Evolutionary conservation across 2,888 invertebrate species (phyloP).

Genomic region (Pinctada fucata): DNA sequence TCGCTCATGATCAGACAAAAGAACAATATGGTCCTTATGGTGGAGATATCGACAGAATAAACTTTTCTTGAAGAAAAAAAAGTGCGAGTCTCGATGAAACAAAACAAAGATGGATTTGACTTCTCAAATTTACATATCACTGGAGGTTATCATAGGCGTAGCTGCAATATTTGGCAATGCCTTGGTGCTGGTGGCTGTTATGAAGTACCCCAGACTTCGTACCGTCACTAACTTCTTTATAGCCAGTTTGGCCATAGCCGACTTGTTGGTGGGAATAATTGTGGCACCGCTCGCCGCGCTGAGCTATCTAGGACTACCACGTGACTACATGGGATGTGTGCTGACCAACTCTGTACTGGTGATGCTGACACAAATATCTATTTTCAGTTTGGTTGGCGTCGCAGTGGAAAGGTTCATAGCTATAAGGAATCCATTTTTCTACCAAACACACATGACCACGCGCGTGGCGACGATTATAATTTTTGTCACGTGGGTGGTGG

Average conservation of each 20-base stretch:
- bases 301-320: slow-evolving; percentile 61
- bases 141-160: slow-evolving; percentile 63
- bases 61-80: too few relatives aligned
- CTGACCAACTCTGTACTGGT: slow-evolving; percentile 72
- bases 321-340: slow-evolving; percentile 67
- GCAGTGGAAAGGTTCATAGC: slow-evolving; percentile 74
- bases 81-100: background rate
- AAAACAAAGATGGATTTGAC: slow-evolving; percentile 49
- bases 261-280: slow-evolving; percentile 67
- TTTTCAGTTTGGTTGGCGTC: slow-evolving; percentile 71
- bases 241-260: slow-evolving; percentile 68
- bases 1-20: too few relatives aligned
- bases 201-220: slow-evolving; percentile 55
- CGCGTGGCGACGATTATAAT: slow-evolving; percentile 58
- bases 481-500: slow-evolving; percentile 64
- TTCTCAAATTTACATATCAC: slow-evolving; percentile 59
- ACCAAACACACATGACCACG: slow-evolving; percentile 62
- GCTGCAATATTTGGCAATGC: slow-evolving; percentile 60
- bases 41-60: too few relatives aligned
- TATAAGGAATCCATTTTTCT: slow-evolving; percentile 71
- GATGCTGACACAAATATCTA: slow-evolving; percentile 73
- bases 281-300: slow-evolving; percentile 66
- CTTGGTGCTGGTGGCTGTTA: slow-evolving; percentile 64
- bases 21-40: too few relatives aligned
- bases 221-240: slow-evolving; percentile 71